These are phyloP conservation scores for Synergus laeviventris DNA, from an alignment of 2,888 invertebrate genomes.

Conservation along the genomic window DNA sequence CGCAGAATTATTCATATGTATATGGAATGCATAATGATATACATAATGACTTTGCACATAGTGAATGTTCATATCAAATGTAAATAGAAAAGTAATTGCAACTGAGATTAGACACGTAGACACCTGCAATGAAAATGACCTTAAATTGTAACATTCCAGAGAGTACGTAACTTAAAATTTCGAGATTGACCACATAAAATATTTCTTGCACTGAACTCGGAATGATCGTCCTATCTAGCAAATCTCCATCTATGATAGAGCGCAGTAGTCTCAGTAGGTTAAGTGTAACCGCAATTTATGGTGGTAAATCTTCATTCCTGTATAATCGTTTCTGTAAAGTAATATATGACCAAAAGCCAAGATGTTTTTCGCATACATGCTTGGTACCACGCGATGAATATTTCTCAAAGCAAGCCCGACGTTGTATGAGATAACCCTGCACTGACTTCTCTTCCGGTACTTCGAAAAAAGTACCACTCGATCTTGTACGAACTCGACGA, in stretches of 20 bases:
- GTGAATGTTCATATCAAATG: neutral
- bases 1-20: neutral
- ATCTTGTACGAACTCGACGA: constrained; percentile 30
- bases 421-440: constrained; percentile 32
- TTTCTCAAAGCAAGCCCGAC: constrained; percentile 35
- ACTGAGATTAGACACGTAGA: constrained; percentile 15
- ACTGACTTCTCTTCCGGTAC: constrained; percentile 37
- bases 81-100: constrained; percentile 14
- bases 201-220: neutral
- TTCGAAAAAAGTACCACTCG: constrained; percentile 33
- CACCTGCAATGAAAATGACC: neutral
- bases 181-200: neutral
- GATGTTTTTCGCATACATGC: constrained; percentile 30
- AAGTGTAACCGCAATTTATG: neutral
- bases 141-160: constrained; percentile 1
- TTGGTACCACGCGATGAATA: constrained; percentile 23
- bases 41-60: neutral
- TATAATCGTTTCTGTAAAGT: constrained; percentile 33
- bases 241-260: constrained; percentile 32
- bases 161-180: neutral
- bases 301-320: constrained; percentile 38
- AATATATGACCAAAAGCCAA: constrained; percentile 35
- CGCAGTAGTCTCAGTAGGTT: constrained; percentile 27
- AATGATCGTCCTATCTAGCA: constrained; percentile 16
- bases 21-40: too few species aligned